Percentiles rank a stretch among this genome's conserved stretches.
phyloP scores from a whole-genome alignment of 2,113 vertebrate genomes.

The Mixornis gularis region DNA sequence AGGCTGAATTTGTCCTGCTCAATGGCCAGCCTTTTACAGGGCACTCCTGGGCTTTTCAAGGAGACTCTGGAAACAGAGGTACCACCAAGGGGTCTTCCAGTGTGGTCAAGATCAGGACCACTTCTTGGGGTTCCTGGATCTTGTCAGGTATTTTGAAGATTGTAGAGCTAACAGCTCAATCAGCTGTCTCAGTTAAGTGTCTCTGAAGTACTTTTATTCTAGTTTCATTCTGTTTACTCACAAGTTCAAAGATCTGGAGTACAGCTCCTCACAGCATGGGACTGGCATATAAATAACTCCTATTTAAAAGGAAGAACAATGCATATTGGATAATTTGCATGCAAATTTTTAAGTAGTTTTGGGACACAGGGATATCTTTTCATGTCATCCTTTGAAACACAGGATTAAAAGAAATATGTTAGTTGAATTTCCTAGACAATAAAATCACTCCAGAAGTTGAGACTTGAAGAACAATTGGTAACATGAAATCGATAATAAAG shows the following conservation, averaged over 20 bases:
- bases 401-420: background rate
- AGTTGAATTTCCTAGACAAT: background rate
- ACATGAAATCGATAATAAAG: background rate
- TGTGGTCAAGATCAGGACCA: background rate
- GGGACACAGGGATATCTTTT: background rate
- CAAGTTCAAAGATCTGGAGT: background rate
- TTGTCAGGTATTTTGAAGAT: background rate
- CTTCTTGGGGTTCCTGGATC: background rate
- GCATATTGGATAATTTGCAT: background rate
- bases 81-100: background rate
- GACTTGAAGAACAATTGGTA: constrained; percentile 2
- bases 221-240: background rate
- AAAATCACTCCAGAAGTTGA: background rate
- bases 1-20: background rate
- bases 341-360: background rate
- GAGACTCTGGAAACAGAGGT: background rate
- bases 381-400: background rate
- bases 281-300: background rate
- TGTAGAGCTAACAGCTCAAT: background rate
- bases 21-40: background rate
- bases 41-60: background rate
- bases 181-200: background rate
- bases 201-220: background rate
- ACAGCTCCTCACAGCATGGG: background rate
- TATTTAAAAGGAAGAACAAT: background rate